Evolutionary conservation across 2,888 invertebrate species (phyloP).

Genomic region (Halocaridina rubra): DNA sequence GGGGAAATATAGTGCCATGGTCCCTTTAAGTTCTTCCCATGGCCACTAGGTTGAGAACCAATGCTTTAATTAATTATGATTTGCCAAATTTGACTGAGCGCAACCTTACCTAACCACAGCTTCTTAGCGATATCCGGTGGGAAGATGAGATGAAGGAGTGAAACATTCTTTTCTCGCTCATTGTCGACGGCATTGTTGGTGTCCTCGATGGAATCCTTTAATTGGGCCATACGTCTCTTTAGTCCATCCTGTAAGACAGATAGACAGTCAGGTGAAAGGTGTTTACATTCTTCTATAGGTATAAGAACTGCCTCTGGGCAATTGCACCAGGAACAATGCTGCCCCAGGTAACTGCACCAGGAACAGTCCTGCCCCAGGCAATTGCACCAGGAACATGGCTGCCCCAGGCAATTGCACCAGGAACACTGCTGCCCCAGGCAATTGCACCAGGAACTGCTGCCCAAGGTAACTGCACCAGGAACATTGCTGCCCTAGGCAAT

Average conservation of each 20-base stretch:
- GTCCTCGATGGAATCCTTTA: slow-evolving; percentile 93
- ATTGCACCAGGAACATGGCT: not conserved
- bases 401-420: not conserved
- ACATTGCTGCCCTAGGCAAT: not conserved
- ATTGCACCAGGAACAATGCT: no score
- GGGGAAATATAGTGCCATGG: no score
- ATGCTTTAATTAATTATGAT: no score
- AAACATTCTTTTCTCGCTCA: slow-evolving; percentile 94
- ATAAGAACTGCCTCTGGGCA: no score
- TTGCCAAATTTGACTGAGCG: no score
- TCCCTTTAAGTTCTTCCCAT: no score
- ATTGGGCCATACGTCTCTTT: slow-evolving; percentile 90
- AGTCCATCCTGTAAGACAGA: slow-evolving; percentile 79
- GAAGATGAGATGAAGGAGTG: slow-evolving; percentile 91
- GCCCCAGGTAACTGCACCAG: not conserved
- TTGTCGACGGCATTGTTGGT: slow-evolving; percentile 92
- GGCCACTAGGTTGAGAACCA: no score
- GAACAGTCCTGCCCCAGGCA: not conserved
- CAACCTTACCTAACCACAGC: slow-evolving; percentile 91
- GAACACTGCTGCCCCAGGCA: not conserved
- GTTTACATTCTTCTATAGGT: not conserved
- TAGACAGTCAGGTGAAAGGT: not conserved
- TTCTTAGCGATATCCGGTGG: slow-evolving; percentile 94
- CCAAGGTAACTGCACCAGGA: not conserved
- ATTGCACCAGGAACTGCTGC: not conserved